These are phyloP conservation scores for Abramis brama DNA, from an alignment of 2,113 vertebrate species.

Conservation along the genomic window DNA sequence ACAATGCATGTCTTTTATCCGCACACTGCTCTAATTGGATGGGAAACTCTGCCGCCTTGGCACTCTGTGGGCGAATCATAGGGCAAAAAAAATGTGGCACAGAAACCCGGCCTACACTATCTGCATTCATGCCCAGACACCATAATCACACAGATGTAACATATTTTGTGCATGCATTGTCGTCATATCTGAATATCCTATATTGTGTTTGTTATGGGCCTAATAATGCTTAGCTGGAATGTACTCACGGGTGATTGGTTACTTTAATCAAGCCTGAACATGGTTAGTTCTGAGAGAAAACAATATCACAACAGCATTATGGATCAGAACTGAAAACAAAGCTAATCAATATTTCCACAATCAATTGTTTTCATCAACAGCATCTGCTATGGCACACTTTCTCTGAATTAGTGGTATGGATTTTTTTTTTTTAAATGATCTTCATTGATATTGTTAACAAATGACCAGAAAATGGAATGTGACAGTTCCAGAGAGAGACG, in stretches of 20 bases:
- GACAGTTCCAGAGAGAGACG: conserved; percentile 52
- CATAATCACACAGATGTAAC: neutral
- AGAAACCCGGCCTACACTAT: conserved; percentile 49
- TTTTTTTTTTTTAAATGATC: conserved; percentile 55
- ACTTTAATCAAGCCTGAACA: conserved; percentile 39
- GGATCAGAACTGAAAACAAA: conserved; percentile 56
- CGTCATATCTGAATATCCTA: neutral
- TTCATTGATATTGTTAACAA: conserved; percentile 58
- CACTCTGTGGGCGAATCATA: conserved; percentile 55
- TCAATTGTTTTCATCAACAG: conserved; percentile 56
- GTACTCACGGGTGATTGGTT: conserved; percentile 21
- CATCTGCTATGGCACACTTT: conserved; percentile 59
- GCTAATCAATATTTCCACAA: conserved; percentile 55
- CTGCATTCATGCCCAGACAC: conserved; percentile 4
- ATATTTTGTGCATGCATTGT: neutral
- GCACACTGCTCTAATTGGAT: conserved; percentile 71
- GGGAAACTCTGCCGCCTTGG: conserved; percentile 67
- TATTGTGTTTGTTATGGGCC: neutral
- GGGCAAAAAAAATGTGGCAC: conserved; percentile 56
- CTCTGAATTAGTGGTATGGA: conserved; percentile 57
- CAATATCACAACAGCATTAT: conserved; percentile 47
- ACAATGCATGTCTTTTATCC: conserved; percentile 75
- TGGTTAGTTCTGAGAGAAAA: conserved; percentile 35
- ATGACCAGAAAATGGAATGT: conserved; percentile 60
- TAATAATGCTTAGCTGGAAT: conserved; percentile 4